phyloP scores from a whole-genome alignment of 1,140 invertebrate genomes.

The Himalopsyche phryganea region DNA sequence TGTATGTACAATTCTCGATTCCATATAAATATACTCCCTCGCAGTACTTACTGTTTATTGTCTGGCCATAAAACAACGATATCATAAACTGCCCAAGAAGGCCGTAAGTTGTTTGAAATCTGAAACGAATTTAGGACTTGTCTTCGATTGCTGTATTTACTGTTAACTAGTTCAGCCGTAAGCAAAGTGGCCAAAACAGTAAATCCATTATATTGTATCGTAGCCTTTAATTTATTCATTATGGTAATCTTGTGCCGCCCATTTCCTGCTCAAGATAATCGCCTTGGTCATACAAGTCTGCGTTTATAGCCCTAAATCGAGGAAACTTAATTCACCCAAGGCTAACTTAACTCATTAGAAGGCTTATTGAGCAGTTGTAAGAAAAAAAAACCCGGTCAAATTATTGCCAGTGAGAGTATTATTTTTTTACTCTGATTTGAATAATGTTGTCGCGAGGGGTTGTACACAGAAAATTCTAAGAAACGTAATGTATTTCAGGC shows the following conservation, averaged over 20 bases:
- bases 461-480: no score
- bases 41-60: not conserved
- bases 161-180: not conserved
- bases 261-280: constrained; percentile 32
- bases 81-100: not conserved
- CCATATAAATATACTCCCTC: not conserved
- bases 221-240: constrained; percentile 31
- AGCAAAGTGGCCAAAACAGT: not conserved
- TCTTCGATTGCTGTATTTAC: not conserved
- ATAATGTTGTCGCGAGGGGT: no score
- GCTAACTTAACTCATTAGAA: constrained; percentile 1
- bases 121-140: not conserved
- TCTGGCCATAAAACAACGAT: not conserved
- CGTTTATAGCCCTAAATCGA: constrained; percentile 15
- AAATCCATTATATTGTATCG: constrained; percentile 19
- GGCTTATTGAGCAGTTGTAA: not conserved
- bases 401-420: no score
- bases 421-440: no score
- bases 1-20: no score
- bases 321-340: constrained; percentile 9
- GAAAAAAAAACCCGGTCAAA: no score
- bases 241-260: constrained; percentile 30
- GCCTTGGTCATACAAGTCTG: constrained; percentile 24
- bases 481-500: no score
- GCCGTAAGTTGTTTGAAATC: not conserved